phyloP scores from a whole-genome alignment of 2,797 vertebrate species.

The Zalophus californianus region DNA sequence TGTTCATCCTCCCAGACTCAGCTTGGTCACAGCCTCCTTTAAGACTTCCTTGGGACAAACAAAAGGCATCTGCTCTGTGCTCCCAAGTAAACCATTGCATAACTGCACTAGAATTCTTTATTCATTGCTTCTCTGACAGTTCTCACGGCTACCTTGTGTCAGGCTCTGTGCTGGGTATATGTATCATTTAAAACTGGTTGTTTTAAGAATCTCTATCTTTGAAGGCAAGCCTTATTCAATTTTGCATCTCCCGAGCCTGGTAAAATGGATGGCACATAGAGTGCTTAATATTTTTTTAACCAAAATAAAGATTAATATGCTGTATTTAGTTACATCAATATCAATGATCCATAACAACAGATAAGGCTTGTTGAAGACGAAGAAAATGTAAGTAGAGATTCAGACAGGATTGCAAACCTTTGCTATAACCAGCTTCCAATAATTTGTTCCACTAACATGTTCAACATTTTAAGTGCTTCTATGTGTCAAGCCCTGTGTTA shows the following conservation, averaged over 20 bases:
- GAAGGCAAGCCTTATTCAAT: background rate
- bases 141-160: too few relatives aligned
- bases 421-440: background rate
- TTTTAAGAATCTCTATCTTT: conserved; percentile 3
- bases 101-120: background rate
- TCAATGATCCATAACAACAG: fast-evolving
- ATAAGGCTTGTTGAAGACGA: background rate
- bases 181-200: background rate
- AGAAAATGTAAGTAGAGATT: background rate
- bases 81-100: fast-evolving
- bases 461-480: conserved; percentile 1
- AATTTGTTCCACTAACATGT: background rate
- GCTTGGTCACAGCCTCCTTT: background rate
- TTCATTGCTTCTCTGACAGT: background rate
- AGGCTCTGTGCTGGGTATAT: background rate
- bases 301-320: background rate
- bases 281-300: background rate
- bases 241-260: background rate
- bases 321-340: background rate
- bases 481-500: background rate
- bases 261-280: background rate
- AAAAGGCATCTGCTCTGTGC: background rate
- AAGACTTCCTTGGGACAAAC: background rate
- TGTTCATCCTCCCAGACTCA: background rate
- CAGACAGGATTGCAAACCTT: background rate